A percentile compares a stretch with the other conserved stretches of the same genome.
Conservation (phyloP, 2,113 vertebrate species). For the Ctenodactylus gundi region DNA sequence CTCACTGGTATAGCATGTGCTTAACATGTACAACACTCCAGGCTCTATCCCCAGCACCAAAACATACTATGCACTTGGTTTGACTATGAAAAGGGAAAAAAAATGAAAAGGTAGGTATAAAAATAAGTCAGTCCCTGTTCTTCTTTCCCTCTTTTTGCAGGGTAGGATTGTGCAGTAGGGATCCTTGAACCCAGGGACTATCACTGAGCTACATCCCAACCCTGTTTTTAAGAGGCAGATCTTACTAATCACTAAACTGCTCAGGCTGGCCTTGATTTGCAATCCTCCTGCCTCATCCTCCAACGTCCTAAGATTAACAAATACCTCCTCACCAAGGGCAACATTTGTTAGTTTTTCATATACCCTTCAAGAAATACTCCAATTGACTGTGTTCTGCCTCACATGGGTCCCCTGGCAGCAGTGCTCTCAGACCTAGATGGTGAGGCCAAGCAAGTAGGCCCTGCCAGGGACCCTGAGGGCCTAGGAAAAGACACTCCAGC, state of each 20-base stretch:
- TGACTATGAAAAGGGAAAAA: constrained; percentile 28
- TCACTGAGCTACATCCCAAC: not conserved
- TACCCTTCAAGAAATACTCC: not conserved
- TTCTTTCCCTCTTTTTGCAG: not conserved
- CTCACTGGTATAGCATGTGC: not conserved
- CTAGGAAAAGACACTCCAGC: not conserved
- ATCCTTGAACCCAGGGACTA: not conserved
- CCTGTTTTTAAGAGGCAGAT: not conserved
- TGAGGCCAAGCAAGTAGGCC: constrained; percentile 29
- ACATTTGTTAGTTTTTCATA: not conserved
- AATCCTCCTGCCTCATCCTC: not conserved
- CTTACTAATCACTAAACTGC: not conserved
- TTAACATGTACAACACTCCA: not conserved
- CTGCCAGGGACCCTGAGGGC: not conserved
- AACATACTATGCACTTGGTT: not conserved
- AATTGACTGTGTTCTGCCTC: not conserved
- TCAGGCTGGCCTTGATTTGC: not conserved
- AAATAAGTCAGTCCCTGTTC: constrained; percentile 14
- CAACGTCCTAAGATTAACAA: not conserved
- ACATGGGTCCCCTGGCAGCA: not conserved
- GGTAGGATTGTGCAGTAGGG: too few relatives aligned
- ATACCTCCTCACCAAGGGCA: not conserved
- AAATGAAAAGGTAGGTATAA: not conserved
- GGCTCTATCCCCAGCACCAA: not conserved
- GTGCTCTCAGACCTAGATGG: not conserved